Evolutionary conservation across 2,797 vertebrate genomes (phyloP), one percentile per base, ranked within the genome.

Genomic region (Sciaenops ocellatus): DNA sequence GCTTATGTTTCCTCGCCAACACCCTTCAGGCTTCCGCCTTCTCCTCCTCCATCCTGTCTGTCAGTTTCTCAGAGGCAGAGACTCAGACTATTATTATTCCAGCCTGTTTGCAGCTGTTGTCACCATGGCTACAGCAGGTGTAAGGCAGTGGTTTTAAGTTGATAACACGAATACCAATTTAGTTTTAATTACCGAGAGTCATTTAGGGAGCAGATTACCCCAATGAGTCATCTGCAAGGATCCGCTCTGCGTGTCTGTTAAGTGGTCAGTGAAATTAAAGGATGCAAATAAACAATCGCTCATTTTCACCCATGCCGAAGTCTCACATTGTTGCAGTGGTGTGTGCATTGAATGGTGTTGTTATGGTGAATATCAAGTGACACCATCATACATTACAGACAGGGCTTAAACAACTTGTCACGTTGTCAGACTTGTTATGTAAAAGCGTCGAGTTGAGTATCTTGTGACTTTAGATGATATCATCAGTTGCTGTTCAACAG

Each of bases 91-190:
- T 92, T 85, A 86, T 88, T 87, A 87, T 84, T 86, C 78, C 66
- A 87, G 78, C 60, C 66, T 67, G 71, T 89, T 87, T 86, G 75
- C 67, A 71, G 83, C 85, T 75, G 52, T 80, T 48, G 86, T 93
- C 69, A 4, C 90, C 85, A 93, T 94, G 91, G 90, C 83, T 86
- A 93, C 90, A 3, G 83, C 83, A 91, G 89, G 90, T 89, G 88
- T 86, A 85, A 88, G 82, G 84, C 89, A 80, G 88, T 73, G 50
- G 73, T 87, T 92, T 89, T 79, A 88, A 87, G 83, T 85, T 84
- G 87, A 90, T 92, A 91, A 92, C 84, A 81, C 30, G 34, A 89
- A 89, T 86, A 85, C 79, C 83, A 90, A 90, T 94, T 91, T 86
- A 80, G 75, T 90, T 92, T 93, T 89, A 92, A 89, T 92, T 93